phyloP scores from a whole-genome alignment of 2,113 vertebrate species.

The Romanogobio albipinnatus region DNA sequence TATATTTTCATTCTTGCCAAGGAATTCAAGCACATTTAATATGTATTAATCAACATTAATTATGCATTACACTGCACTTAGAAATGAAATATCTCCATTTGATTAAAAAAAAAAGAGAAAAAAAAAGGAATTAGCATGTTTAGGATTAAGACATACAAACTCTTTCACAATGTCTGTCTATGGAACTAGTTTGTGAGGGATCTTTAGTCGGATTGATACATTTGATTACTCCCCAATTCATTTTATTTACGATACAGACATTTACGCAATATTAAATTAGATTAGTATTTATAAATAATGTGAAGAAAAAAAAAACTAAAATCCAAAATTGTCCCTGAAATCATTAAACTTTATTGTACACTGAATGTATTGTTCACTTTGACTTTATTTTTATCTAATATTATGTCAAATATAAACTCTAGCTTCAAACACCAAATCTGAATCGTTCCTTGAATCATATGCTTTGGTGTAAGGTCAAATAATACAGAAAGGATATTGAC shows the following conservation, averaged over 20 bases:
- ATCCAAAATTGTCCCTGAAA: no score
- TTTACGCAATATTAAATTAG: no score
- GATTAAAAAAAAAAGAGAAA: neutral
- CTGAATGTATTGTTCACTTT: neutral
- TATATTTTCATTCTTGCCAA: neutral
- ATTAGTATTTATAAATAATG: no score
- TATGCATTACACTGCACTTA: neutral
- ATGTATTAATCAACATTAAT: neutral
- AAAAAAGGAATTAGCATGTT: neutral
- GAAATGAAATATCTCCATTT: neutral
- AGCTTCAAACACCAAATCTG: neutral
- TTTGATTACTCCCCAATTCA: no score
- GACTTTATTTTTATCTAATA: no score
- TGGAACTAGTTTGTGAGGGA: neutral
- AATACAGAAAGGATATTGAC: neutral
- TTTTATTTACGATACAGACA: no score
- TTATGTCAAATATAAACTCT: neutral
- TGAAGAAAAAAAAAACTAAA: no score
- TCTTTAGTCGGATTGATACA: no score
- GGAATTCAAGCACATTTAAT: neutral
- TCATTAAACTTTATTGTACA: neutral
- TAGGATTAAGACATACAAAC: neutral
- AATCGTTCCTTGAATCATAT: no score
- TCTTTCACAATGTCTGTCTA: neutral
- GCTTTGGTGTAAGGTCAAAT: no score